Evolutionary conservation across 2,113 vertebrate species (phyloP), one percentile per base, ranked within the genome.

Genomic region (Poecile atricapillus): DNA sequence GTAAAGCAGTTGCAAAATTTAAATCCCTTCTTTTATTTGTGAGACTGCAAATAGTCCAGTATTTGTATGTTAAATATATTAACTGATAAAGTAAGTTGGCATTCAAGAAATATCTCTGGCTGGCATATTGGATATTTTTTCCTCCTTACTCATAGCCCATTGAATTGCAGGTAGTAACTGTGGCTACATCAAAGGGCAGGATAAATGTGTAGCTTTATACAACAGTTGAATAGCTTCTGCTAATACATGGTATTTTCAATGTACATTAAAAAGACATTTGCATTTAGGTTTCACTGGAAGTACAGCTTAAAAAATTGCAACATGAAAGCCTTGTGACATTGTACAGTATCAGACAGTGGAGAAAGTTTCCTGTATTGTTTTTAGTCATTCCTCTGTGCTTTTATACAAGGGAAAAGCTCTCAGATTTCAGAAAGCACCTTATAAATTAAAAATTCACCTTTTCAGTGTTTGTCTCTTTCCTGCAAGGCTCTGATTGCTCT

Each of bases 11-110:
- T 90, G 95, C 93, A 94, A 89, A 95, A 84, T 91, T 75, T 96
- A 97, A 96, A 96, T 95, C 58, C 44, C 50, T 76, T 90, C 7
- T 91, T 76, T 93, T 97, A 93, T 96, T 97, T 97, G 21, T 88
- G 89, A 91, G 84, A 88, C 92, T 94, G 89, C 74, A 96, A 95
- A 83, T 64, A 91, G 46, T 52, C 80, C 53, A 44, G 35, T 90
- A 95, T 97, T 97, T 95, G 47, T 91, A 83, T 90, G 84, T 94
- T 92, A 83, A 92, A 67, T 94, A 50, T 96, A 82, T 95, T 96
- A 93, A 81, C 90, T 76, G 41, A 95, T 93, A 89, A 95, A 64
- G 82, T 83, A 76, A 35, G 5, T 76, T 93, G 56, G 69, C 25
- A 46, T 79, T 82, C 58, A 77, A 95, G 71, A 97, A 87, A 59